Evolutionary conservation across 2,797 vertebrate genomes (phyloP), one percentile per base, ranked within the genome.

Genomic region (Xenopus petersii): DNA sequence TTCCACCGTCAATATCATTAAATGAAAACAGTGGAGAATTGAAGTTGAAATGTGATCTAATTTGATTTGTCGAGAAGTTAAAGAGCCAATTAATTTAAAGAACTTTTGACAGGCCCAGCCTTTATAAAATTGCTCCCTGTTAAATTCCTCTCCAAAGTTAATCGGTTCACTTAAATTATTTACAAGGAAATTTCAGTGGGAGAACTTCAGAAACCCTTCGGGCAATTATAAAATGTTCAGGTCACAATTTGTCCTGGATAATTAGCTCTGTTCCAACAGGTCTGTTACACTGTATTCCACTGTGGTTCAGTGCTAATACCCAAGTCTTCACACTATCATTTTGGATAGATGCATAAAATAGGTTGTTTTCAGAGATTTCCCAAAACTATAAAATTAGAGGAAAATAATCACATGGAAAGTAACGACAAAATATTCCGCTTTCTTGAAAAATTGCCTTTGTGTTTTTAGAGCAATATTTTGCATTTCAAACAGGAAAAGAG

Each of bases 161-260:
- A 87, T 87, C 82, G 82, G 81, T 87, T 64, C 33, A 80, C 77
- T 81, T 89, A 84, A 88, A 89, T 88, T 88, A 89, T 88, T 88
- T 84, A 87, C 67, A 4, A 85, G 82, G 81, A 82, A 83, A 82
- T 87, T 87, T 88, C 84, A 83, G 83, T 86, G 82, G 84, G 80
- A 84, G 82, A 87, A 83, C 80, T 84, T 87, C 81, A 81, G 81
- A 87, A 88, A 58, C 80, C 84, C 85, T 86, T 77, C 60, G 82
- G 86, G 86, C 87, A 84, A 83, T 85, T 86, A 84, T 82, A 85
- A 87, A 86, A 86, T 85, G 84, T 79, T 85, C 80, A 80, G 84
- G 83, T 85, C 82, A 84, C 82, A 83, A 85, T 88, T 86, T 87
- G 84, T 86, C 86, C 73, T 81, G 77, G 73, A 80, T 88, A 84